Conservation (phyloP, 2,888 invertebrate genomes). For the Micropterix aruncella region DNA sequence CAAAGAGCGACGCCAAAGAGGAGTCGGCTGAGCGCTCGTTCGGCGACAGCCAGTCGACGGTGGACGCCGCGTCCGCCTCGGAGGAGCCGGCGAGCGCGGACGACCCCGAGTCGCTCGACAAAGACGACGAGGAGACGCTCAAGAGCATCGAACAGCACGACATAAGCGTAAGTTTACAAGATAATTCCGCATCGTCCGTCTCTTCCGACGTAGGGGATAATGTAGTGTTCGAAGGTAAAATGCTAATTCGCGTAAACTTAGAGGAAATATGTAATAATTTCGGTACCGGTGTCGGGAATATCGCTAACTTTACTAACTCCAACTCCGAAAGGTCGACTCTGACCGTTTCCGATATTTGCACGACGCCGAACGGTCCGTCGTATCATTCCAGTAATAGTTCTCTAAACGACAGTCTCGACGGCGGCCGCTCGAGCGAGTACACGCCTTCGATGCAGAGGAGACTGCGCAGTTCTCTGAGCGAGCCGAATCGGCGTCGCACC, state of each 20-base stretch:
- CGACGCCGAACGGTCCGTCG: constrained; percentile 38
- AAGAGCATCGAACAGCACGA: constrained; percentile 39
- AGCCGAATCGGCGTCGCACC: constrained; percentile 35
- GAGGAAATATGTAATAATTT: constrained; percentile 36
- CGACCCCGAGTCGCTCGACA: constrained; percentile 19
- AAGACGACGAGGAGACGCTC: constrained; percentile 37
- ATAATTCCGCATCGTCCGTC: constrained; percentile 31
- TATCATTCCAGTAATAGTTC: constrained; percentile 32
- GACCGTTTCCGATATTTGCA: constrained; percentile 41
- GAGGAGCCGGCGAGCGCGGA: constrained; percentile 10
- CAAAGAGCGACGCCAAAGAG: constrained; percentile 30
- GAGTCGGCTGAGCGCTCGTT: not conserved
- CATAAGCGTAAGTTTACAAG: constrained; percentile 40
- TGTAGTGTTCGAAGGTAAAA: constrained; percentile 39
- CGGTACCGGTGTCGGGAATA: constrained; percentile 31
- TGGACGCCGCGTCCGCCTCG: constrained; percentile 18
- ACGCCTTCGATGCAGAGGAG: constrained; percentile 36
- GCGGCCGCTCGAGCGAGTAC: constrained; percentile 22
- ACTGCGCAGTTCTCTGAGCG: constrained; percentile 24
- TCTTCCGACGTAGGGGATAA: constrained; percentile 34
- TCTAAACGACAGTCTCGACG: constrained; percentile 24
- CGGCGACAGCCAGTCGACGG: constrained; percentile 16
- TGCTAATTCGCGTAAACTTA: constrained; percentile 38
- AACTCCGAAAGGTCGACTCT: constrained; percentile 38
- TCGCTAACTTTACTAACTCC: constrained; percentile 23